Evolutionary conservation across 2,113 vertebrate species (phyloP), one percentile per base, ranked within the genome.

Genomic region (Helogale parvula): DNA sequence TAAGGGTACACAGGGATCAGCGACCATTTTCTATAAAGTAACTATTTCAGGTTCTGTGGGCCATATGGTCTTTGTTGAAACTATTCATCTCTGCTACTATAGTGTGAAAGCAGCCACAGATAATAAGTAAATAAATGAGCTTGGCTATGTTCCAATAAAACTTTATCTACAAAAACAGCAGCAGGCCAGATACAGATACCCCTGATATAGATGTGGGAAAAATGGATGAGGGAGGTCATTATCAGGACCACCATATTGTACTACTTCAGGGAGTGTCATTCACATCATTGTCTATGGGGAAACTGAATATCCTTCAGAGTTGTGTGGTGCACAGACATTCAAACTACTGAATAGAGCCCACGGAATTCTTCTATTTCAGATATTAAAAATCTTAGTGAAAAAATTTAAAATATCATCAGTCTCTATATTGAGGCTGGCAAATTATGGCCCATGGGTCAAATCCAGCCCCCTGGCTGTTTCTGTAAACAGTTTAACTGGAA

Each of bases 121-220:
- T 31, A 92, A 74, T 65, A 89, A 0, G 17, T 65, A 83, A 90
- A 88, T 35, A 95, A 95, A 93, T 19, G 27, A 90, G 41, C 41
- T 47, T 47, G 84, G 60, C 12, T 84, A n/a, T 60, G 35, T 92
- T 72, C 38, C 50, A 92, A 81, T 69, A 74, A 90, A 94, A 91
- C 65, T 74, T 88, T 77, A 93, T 74, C 60, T 93, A 69, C 29
- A 77, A 96, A 92, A 90, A n/a, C 3, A 95, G 57, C 25, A 47
- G 74, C 11, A 41, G 63, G 52, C 38, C 85, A 93, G 50, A 65
- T 19, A 68, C 4, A 25, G n/a, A 86, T 7, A 93, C 7, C 17
- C 6, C 74, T 79, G 63, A 87, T 13, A 68, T 0, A 88, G 86
- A 94, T 25, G 4, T 68, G 63, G n/a, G 4, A 77, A 35, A 86